Evolutionary conservation across 2,888 invertebrate species (phyloP).

Genomic region (Agrilus biguttatus): DNA sequence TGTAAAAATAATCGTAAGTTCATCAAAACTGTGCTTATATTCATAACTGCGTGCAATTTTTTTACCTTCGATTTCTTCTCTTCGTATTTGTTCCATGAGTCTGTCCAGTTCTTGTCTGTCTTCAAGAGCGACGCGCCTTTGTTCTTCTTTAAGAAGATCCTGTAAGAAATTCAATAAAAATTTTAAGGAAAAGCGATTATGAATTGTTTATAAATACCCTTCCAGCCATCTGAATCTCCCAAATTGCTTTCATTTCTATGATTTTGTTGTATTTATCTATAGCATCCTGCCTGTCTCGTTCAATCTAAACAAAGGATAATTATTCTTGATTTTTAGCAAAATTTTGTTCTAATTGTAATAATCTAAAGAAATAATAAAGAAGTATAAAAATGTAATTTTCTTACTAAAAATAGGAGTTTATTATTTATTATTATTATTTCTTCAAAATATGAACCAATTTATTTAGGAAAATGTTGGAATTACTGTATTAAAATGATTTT

Average conservation of each 20-base stretch:
- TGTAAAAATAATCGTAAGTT: too few relatives aligned
- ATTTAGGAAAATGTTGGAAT: too few relatives aligned
- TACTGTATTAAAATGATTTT: too few relatives aligned
- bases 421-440: too few relatives aligned
- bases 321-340: too few relatives aligned
- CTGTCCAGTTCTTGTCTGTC: constrained; percentile 21
- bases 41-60: too few relatives aligned
- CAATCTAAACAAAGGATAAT: constrained; percentile 24
- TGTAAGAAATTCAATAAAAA: constrained; percentile 1
- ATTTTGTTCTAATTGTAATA: too few relatives aligned
- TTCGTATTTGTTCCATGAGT: constrained; percentile 17
- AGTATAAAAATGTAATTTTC: too few relatives aligned
- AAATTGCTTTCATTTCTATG: constrained; percentile 24
- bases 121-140: constrained; percentile 17
- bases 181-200: not conserved
- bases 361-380: too few relatives aligned
- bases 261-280: constrained; percentile 31
- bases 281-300: constrained; percentile 38
- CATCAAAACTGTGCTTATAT: too few relatives aligned
- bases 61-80: constrained; percentile 22
- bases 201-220: constrained; percentile 13
- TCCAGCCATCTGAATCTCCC: constrained; percentile 25
- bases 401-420: too few relatives aligned
- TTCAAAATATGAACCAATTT: too few relatives aligned
- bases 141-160: constrained; percentile 20